Evolutionary conservation across 2,888 invertebrate genomes (phyloP).

Genomic region (Caenorhabditis doughertyi): DNA sequence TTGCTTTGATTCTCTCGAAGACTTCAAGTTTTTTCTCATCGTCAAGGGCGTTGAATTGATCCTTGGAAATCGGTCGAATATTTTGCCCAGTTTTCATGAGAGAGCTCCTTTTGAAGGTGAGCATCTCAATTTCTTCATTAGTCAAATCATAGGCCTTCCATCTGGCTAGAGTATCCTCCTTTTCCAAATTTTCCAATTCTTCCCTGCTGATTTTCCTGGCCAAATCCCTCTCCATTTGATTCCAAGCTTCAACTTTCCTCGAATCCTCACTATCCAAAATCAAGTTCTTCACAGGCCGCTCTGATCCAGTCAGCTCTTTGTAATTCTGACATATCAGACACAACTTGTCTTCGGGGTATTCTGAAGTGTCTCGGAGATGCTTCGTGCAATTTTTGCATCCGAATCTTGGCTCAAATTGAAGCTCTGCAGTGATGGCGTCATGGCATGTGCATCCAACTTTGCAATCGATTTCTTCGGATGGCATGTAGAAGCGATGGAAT

Average conservation of each 20-base stretch:
- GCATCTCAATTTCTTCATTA: background rate
- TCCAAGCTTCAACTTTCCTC: background rate
- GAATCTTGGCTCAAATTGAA: background rate
- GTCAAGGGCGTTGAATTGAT: no score
- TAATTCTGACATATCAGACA: background rate
- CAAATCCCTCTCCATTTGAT: background rate
- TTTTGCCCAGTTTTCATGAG: background rate
- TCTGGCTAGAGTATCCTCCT: background rate
- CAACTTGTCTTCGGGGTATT: no score
- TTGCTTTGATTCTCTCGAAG: no score
- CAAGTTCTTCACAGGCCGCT: background rate
- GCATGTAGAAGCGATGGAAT: no score
- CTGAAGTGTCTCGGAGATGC: no score
- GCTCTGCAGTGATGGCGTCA: no score
- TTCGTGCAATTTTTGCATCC: conserved; percentile 8
- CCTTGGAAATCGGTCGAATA: no score
- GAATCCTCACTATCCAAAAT: background rate
- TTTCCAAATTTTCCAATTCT: background rate
- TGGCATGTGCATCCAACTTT: background rate
- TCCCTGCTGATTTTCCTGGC: background rate
- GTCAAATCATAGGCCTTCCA: background rate
- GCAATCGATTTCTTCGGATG: no score
- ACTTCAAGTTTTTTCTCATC: no score
- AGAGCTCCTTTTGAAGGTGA: background rate
- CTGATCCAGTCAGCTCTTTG: background rate